These are phyloP conservation scores for Melipona quadrifasciata DNA, from an alignment of 1,140 invertebrate species.

Conservation along the genomic window DNA sequence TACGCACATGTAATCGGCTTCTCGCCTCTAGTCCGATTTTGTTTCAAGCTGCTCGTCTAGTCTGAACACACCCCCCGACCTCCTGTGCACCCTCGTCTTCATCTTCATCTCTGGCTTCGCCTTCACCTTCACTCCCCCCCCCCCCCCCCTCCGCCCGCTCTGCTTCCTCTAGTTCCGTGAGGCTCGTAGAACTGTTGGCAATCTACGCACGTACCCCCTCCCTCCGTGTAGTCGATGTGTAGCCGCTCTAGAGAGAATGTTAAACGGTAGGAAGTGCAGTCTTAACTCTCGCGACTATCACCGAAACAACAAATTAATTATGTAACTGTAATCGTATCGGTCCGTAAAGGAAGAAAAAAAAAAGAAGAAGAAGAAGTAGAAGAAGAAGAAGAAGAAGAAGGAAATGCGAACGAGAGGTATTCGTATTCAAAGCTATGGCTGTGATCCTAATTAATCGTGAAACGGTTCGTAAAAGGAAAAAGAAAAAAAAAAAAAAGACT, in stretches of 20 bases:
- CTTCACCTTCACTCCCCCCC: not conserved
- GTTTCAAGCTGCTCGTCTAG: not conserved
- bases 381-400: not conserved
- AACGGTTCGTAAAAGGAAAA: conserved; percentile 71
- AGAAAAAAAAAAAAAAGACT: conserved; percentile 5
- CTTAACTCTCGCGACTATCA: conserved; percentile 74
- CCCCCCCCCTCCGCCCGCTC: not conserved
- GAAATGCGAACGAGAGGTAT: conserved; percentile 76
- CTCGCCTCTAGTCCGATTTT: not conserved
- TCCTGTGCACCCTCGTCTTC: not conserved
- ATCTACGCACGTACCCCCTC: conserved; percentile 8
- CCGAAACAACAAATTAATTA: conserved; percentile 67
- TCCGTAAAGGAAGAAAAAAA: conserved; percentile 58
- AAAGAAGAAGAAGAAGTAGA: no score
- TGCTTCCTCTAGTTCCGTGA: not conserved
- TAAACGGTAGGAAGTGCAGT: conserved; percentile 55
- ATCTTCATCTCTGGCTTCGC: not conserved
- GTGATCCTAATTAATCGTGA: conserved; percentile 80
- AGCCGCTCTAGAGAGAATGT: conserved; percentile 45
- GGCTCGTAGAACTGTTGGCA: conserved; percentile 11
- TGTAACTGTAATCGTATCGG: conserved; percentile 69
- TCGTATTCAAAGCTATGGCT: conserved; percentile 82
- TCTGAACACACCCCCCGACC: not conserved
- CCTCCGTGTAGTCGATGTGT: conserved; percentile 65
- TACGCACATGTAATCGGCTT: not conserved